phyloP scores from a whole-genome alignment of 2,888 invertebrate species.

The Heterodera filipjevi region DNA sequence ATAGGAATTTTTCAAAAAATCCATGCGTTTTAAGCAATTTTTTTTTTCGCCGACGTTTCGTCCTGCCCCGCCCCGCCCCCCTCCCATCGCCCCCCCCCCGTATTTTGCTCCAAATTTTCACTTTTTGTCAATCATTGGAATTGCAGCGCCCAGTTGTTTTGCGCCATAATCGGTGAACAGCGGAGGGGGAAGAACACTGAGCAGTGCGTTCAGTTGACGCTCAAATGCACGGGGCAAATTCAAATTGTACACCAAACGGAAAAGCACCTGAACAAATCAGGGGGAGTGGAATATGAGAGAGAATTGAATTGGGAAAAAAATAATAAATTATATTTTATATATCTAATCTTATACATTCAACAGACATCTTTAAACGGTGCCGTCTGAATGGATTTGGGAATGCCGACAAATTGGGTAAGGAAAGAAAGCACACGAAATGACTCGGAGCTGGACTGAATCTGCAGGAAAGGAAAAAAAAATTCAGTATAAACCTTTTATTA shows the following conservation, averaged over 20 bases:
- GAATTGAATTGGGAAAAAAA: background rate
- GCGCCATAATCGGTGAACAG: conserved; percentile 25
- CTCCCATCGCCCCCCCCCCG: too few relatives aligned
- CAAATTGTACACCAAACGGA: conserved; percentile 46
- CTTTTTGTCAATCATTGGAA: background rate
- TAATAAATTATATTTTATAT: background rate
- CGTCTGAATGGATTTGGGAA: conserved; percentile 33
- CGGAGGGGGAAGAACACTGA: conserved; percentile 32
- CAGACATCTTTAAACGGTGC: background rate
- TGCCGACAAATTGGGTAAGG: conserved; percentile 43
- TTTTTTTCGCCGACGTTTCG: too few relatives aligned
- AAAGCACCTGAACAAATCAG: conserved; percentile 36
- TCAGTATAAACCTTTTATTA: too few relatives aligned
- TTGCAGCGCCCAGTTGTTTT: background rate
- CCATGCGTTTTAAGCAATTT: too few relatives aligned
- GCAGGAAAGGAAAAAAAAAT: conserved; percentile 14
- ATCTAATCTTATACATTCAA: background rate
- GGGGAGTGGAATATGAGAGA: background rate
- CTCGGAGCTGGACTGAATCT: conserved; percentile 47
- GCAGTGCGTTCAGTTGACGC: conserved; percentile 32
- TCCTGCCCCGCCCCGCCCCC: too few relatives aligned
- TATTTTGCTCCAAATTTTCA: background rate
- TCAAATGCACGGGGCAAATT: conserved; percentile 48
- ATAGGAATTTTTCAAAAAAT: too few relatives aligned
- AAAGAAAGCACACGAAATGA: conserved; percentile 36